These are phyloP conservation scores for Acanthiza pusilla DNA, from an alignment of 2,797 vertebrate genomes.

Conservation along the genomic window DNA sequence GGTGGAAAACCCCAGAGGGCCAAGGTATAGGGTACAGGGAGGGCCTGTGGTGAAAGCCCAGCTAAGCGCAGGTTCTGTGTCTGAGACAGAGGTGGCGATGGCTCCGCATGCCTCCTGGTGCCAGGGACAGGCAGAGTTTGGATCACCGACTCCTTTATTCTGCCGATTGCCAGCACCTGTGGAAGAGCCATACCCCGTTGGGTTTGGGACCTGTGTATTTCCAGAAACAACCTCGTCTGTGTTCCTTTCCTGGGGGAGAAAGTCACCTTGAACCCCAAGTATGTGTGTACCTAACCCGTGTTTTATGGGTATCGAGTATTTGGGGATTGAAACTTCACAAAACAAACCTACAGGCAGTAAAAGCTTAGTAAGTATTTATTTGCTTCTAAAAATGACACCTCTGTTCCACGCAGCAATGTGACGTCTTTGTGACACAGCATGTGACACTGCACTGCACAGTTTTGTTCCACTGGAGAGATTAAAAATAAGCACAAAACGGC, in stretches of 20 bases:
- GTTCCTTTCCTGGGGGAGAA: neutral
- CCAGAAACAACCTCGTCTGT: too few relatives aligned
- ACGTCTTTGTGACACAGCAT: neutral
- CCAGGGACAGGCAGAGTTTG: rapidly evolving
- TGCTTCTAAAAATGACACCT: neutral
- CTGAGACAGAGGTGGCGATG: rapidly evolving
- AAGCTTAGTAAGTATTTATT: neutral
- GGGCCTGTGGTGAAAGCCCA: rapidly evolving
- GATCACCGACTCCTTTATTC: rapidly evolving
- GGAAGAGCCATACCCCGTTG: rapidly evolving
- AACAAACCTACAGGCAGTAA: neutral
- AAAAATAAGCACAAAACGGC: neutral
- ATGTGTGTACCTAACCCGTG: rapidly evolving
- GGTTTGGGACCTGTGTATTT: rapidly evolving
- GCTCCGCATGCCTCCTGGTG: rapidly evolving
- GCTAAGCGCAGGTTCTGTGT: rapidly evolving
- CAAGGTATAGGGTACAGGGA: rapidly evolving
- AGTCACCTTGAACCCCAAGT: rapidly evolving
- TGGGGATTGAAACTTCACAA: neutral
- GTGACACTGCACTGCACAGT: neutral
- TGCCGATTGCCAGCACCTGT: rapidly evolving
- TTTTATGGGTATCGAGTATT: rapidly evolving
- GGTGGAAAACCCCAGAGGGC: rapidly evolving
- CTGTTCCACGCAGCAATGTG: neutral
- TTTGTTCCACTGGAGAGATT: neutral